Evolutionary conservation across 30 jellyfish, hydroid and myxozoan genomes (phyloP).

Genomic region (Hydractinia symbiolongicarpus): DNA sequence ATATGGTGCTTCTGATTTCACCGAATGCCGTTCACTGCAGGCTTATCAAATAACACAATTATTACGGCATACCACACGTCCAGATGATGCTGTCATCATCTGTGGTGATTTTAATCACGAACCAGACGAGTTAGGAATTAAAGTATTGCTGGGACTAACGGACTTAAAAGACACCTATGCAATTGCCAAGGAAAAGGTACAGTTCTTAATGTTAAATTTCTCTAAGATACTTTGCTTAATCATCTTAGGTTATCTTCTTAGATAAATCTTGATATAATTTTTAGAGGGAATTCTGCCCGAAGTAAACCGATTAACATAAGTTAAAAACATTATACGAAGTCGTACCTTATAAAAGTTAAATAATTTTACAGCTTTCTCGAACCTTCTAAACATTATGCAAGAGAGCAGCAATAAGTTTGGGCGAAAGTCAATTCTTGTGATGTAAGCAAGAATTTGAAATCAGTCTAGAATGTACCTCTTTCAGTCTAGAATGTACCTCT

Average conservation of each 20-base stretch:
- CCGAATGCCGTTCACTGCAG: constrained; percentile 72
- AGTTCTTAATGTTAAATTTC: background rate
- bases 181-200: constrained; percentile 47
- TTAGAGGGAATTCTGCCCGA: background rate
- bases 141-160: constrained; percentile 33
- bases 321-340: background rate
- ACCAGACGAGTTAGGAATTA: constrained; percentile 61
- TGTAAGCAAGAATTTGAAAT: no score
- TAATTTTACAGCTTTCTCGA: no score
- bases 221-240: background rate
- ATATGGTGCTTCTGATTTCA: constrained; percentile 41
- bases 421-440: no score
- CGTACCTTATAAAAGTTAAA: background rate
- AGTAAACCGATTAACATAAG: background rate
- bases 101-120: constrained; percentile 83
- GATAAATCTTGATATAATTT: background rate
- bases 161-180: constrained; percentile 49
- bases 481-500: no score
- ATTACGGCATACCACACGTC: constrained; percentile 45
- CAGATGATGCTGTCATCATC: constrained; percentile 63
- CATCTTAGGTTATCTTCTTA: background rate
- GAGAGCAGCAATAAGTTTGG: no score
- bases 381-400: no score
- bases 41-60: constrained; percentile 60
- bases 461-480: no score